A percentile compares a stretch with the other conserved stretches of the same genome.
phyloP scores from a whole-genome alignment of 2,797 vertebrate genomes.

The Crocidura indochinensis region DNA sequence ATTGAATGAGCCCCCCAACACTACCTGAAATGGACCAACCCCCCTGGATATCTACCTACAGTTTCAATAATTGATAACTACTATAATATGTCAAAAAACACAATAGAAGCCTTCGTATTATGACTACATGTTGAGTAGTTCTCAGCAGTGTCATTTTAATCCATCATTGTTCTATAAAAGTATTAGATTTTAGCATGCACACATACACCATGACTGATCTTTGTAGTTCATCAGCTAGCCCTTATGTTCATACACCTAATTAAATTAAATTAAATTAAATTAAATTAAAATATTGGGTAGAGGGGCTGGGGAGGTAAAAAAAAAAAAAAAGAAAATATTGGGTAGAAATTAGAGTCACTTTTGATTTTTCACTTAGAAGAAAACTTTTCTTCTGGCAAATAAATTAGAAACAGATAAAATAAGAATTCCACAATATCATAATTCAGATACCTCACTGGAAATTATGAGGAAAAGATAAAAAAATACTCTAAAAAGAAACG shows the following conservation, averaged over 20 bases:
- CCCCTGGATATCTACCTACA: too few relatives aligned
- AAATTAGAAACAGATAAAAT: conserved; percentile 49
- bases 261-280: conserved; percentile 54
- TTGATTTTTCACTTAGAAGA: conserved; percentile 59
- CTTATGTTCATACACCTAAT: not conserved
- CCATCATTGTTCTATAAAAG: conserved; percentile 17
- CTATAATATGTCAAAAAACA: not conserved
- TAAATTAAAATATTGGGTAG: not conserved
- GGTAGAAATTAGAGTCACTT: conserved; percentile 62
- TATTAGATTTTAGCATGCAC: not conserved
- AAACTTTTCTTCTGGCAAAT: conserved; percentile 41
- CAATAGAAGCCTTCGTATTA: not conserved
- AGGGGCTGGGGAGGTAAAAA: too few relatives aligned
- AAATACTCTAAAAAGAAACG: conserved; percentile 69
- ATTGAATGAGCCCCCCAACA: too few relatives aligned
- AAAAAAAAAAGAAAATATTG: not conserved
- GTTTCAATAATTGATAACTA: conserved; percentile 13
- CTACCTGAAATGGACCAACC: too few relatives aligned
- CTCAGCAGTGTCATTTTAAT: not conserved
- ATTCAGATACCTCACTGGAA: not conserved
- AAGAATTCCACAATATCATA: conserved; percentile 39
- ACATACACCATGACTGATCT: not conserved
- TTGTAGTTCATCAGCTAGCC: not conserved
- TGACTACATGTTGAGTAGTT: not conserved
- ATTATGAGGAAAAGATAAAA: conserved; percentile 60